A percentile compares a stretch with the other conserved stretches of the same genome.
phyloP scores from a whole-genome alignment of 1,140 invertebrate genomes.

The Copidosoma floridanum region DNA sequence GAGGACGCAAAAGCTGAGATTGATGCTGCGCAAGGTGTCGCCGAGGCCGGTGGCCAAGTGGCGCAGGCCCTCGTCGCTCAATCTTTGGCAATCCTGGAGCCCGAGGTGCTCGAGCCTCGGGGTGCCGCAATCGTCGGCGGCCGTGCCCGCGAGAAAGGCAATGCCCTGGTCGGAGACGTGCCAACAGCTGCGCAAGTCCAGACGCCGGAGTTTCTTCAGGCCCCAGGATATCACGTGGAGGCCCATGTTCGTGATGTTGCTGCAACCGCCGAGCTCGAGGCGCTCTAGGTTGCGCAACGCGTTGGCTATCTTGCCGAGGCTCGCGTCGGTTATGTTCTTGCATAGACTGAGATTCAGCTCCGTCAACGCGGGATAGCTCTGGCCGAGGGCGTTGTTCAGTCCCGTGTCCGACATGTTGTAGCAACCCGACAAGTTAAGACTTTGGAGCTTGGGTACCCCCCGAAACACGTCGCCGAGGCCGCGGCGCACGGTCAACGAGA shows the following conservation, averaged over 20 bases:
- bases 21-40: slow-evolving; percentile 79
- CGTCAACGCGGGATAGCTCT: slow-evolving; percentile 71
- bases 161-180: slow-evolving; percentile 88
- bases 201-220: slow-evolving; percentile 74
- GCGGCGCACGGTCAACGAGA: slow-evolving; percentile 80
- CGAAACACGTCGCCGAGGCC: slow-evolving; percentile 84
- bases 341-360: slow-evolving; percentile 86
- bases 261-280: slow-evolving; percentile 86
- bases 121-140: slow-evolving; percentile 66
- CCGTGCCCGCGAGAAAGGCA: slow-evolving; percentile 77
- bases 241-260: slow-evolving; percentile 84
- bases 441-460: slow-evolving; percentile 82
- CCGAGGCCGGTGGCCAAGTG: slow-evolving; percentile 78
- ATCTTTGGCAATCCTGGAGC: slow-evolving; percentile 90
- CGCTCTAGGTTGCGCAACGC: slow-evolving; percentile 83
- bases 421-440: slow-evolving; percentile 88
- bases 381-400: slow-evolving; percentile 76
- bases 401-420: slow-evolving; percentile 85
- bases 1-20: slow-evolving; percentile 90
- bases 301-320: slow-evolving; percentile 79
- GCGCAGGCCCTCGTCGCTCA: slow-evolving; percentile 86
- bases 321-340: slow-evolving; percentile 89
- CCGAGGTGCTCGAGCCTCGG: slow-evolving; percentile 78
- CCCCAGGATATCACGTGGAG: slow-evolving; percentile 83
- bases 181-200: slow-evolving; percentile 90